Conservation (phyloP, 2,888 invertebrate species). For the Ceraclea dissimilis region DNA sequence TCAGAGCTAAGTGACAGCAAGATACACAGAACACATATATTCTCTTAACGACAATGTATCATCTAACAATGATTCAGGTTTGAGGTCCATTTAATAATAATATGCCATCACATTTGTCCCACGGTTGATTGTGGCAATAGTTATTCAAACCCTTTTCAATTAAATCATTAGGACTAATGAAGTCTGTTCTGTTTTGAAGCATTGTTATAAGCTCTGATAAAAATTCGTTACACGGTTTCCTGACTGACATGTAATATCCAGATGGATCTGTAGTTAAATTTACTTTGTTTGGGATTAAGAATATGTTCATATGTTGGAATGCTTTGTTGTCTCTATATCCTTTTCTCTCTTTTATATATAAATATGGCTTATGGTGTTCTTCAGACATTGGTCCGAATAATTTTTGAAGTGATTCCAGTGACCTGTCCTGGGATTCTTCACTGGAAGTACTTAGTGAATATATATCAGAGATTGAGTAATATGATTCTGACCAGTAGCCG, state of each 20-base stretch:
- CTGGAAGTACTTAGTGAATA: background rate
- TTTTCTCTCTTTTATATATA: slow-evolving; percentile 15
- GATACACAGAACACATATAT: no score
- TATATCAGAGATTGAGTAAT: background rate
- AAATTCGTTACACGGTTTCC: slow-evolving; percentile 38
- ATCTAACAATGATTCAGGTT: no score
- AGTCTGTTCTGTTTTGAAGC: slow-evolving; percentile 22
- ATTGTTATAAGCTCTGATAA: slow-evolving; percentile 34
- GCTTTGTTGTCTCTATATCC: slow-evolving; percentile 14
- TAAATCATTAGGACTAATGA: slow-evolving; percentile 22
- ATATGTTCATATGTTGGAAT: slow-evolving; percentile 23
- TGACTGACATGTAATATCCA: slow-evolving; percentile 36
- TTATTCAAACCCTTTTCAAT: slow-evolving; percentile 30
- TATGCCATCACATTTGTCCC: slow-evolving; percentile 16
- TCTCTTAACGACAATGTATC: no score
- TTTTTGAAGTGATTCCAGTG: slow-evolving; percentile 5
- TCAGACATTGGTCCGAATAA: slow-evolving; percentile 6
- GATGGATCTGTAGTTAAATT: slow-evolving; percentile 34
- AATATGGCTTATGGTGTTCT: slow-evolving; percentile 3
- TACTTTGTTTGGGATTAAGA: slow-evolving; percentile 30
- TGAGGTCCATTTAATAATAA: slow-evolving; percentile 6
- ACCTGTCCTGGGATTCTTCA: slow-evolving; percentile 1
- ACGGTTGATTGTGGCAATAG: slow-evolving; percentile 29
- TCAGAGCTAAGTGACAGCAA: no score
- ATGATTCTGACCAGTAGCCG: background rate